Evolutionary conservation across 2,113 vertebrate species (phyloP).

Genomic region (Embiotoca jacksoni): DNA sequence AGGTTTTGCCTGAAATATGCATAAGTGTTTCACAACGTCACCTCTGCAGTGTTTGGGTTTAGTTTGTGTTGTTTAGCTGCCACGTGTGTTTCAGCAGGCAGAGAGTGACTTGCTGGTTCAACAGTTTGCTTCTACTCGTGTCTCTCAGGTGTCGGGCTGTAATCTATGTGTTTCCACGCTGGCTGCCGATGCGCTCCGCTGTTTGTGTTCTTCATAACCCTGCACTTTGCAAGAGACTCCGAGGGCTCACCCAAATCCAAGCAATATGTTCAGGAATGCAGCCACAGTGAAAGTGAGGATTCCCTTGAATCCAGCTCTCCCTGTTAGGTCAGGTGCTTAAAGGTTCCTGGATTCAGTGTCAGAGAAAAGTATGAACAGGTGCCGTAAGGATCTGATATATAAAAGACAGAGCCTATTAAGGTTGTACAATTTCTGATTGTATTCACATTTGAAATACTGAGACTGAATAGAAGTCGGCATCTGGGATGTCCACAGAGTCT

Average conservation of each 20-base stretch:
- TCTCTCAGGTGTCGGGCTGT: conserved; percentile 2
- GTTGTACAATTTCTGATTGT: neutral
- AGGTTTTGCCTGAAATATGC: conserved; percentile 12
- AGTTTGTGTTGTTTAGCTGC: neutral
- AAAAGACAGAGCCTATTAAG: conserved; percentile 13
- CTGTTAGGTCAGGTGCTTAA: conserved; percentile 5
- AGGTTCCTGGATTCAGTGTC: no score
- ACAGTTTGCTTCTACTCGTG: conserved; percentile 11
- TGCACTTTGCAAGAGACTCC: conserved; percentile 35
- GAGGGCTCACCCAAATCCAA: conserved; percentile 54
- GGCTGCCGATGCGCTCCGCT: conserved; percentile 1
- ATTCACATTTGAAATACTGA: conserved; percentile 1
- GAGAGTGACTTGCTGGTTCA: conserved; percentile 8
- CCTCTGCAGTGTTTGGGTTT: neutral
- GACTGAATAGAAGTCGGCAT: neutral
- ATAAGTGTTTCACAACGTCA: neutral
- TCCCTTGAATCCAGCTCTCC: conserved; percentile 3
- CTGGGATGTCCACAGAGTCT: no score
- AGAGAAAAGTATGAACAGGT: neutral
- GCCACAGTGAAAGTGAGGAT: conserved; percentile 42
- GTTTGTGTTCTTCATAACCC: conserved; percentile 36
- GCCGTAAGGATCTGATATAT: neutral
- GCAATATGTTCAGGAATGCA: conserved; percentile 76
- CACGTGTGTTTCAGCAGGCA: neutral
- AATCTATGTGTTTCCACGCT: conserved; percentile 19